Evolutionary conservation across 2,888 invertebrate genomes (phyloP).

Genomic region (Scaptomyza flava): DNA sequence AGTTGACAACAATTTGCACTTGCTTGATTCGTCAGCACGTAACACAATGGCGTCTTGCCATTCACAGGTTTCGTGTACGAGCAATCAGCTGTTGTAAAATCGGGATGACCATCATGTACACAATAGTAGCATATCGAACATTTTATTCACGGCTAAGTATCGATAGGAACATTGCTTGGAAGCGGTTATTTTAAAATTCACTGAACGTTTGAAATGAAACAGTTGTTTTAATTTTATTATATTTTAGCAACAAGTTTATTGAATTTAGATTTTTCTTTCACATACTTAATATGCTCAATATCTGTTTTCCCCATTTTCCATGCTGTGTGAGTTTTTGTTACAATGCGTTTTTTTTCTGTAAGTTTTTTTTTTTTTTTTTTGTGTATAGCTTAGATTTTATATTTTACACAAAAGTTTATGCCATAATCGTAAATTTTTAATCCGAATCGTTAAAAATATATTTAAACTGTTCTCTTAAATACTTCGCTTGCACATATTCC

Average conservation of each 20-base stretch:
- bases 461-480: slow-evolving; percentile 70
- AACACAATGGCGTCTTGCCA: slow-evolving; percentile 59
- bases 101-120: slow-evolving; percentile 20
- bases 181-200: neutral
- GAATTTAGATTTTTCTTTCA: slow-evolving; percentile 76
- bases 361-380: slow-evolving; percentile 39
- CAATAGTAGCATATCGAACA: neutral
- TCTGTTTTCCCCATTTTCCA: slow-evolving; percentile 58
- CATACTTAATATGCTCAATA: slow-evolving; percentile 69
- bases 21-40: slow-evolving; percentile 63
- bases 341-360: slow-evolving; percentile 60
- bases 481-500: slow-evolving; percentile 57
- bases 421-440: slow-evolving; percentile 72
- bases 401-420: slow-evolving; percentile 77
- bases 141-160: neutral
- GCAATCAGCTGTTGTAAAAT: slow-evolving; percentile 38
- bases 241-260: slow-evolving; percentile 83
- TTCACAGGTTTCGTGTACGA: slow-evolving; percentile 36
- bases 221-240: slow-evolving; percentile 30
- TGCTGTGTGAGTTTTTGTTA: slow-evolving; percentile 79
- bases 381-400: slow-evolving; percentile 61
- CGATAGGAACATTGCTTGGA: neutral
- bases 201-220: slow-evolving; percentile 27
- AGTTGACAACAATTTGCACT: slow-evolving; percentile 51
- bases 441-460: slow-evolving; percentile 72